phyloP scores from a whole-genome alignment of 2,113 vertebrate species.

The Antennarius striatus region DNA sequence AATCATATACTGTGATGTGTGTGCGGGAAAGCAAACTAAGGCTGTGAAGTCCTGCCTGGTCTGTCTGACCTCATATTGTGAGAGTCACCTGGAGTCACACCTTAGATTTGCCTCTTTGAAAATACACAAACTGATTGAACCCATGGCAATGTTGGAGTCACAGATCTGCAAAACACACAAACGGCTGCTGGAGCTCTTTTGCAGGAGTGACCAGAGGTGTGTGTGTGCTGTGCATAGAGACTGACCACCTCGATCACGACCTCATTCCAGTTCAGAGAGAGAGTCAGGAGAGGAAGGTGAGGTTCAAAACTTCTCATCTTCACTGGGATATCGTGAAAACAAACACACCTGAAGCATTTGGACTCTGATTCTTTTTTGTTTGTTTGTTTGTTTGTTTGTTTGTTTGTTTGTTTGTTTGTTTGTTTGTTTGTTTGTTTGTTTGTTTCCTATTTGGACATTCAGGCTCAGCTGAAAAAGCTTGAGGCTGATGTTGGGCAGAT shows the following conservation, averaged over 20 bases:
- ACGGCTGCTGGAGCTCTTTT: conserved; percentile 78
- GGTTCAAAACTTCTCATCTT: not conserved
- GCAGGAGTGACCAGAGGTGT: conserved; percentile 74
- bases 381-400: not conserved
- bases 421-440: not conserved
- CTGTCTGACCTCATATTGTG: conserved; percentile 81
- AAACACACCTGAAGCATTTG: not conserved
- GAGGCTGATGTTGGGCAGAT: conserved; percentile 71
- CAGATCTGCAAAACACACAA: conserved; percentile 75
- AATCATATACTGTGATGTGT: conserved; percentile 76
- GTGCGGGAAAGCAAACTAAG: conserved; percentile 54
- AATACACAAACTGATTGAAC: conserved; percentile 75
- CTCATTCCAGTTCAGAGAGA: conserved; percentile 74
- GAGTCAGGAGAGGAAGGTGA: conserved; percentile 75
- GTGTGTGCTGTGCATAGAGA: conserved; percentile 78
- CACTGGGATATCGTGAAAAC: not conserved
- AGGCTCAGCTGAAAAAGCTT: conserved; percentile 65
- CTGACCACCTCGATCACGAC: conserved; percentile 69
- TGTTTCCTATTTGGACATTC: not conserved
- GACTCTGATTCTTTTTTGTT: not conserved
- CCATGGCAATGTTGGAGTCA: conserved; percentile 66
- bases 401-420: not conserved
- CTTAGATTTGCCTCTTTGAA: conserved; percentile 56
- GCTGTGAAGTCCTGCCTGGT: conserved; percentile 78
- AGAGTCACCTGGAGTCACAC: conserved; percentile 75